phyloP scores from a whole-genome alignment of 2,797 vertebrate genomes.

The Acanthopagrus latus region DNA sequence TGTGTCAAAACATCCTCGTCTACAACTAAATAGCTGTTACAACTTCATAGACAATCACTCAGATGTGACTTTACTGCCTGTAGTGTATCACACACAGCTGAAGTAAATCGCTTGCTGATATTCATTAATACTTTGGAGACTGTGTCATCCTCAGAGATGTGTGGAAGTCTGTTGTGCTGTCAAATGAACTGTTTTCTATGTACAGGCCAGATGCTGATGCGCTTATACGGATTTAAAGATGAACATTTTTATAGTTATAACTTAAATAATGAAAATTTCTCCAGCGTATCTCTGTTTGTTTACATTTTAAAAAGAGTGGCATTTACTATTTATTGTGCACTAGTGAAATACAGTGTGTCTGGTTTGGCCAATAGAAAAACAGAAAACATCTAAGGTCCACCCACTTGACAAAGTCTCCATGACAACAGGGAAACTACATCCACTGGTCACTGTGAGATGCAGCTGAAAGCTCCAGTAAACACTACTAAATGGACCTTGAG shows the following conservation, averaged over 20 bases:
- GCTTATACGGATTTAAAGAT: neutral
- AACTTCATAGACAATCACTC: slow-evolving; percentile 41
- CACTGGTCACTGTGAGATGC: neutral
- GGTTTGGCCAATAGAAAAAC: neutral
- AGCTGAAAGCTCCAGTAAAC: neutral
- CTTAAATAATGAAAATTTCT: neutral
- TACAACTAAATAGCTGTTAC: neutral
- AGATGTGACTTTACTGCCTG: neutral
- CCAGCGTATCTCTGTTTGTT: neutral
- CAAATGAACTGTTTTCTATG: neutral
- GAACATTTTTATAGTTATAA: slow-evolving; percentile 16
- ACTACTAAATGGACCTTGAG: neutral
- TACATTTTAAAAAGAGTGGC: slow-evolving; percentile 11
- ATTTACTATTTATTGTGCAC: slow-evolving; percentile 8
- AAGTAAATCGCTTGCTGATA: neutral
- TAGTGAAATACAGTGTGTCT: neutral
- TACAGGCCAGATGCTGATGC: slow-evolving; percentile 5
- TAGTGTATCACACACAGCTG: slow-evolving; percentile 7
- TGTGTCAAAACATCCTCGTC: slow-evolving; percentile 19
- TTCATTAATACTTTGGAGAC: neutral
- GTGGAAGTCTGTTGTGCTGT: slow-evolving; percentile 10
- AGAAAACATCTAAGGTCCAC: neutral
- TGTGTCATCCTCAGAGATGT: neutral
- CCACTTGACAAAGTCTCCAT: neutral
- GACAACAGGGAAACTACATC: neutral